These are phyloP conservation scores for Koerneria pararmatus DNA, from an alignment of 2,888 invertebrate species.

Conservation along the genomic window DNA sequence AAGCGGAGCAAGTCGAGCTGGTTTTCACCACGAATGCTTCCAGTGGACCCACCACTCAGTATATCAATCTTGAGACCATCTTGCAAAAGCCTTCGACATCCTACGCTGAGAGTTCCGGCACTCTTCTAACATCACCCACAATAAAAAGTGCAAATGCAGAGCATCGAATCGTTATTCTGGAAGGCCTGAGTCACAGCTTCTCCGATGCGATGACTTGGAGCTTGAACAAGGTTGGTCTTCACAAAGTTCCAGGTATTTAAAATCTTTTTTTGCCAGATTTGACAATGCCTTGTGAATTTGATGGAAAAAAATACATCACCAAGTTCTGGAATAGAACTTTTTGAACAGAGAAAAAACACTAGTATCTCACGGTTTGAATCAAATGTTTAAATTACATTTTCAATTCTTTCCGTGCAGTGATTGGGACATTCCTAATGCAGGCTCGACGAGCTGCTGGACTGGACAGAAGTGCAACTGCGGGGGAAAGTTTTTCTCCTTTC, in stretches of 20 bases:
- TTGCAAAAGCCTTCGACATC: slow-evolving; percentile 27
- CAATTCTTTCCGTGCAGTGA: no score
- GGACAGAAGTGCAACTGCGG: no score
- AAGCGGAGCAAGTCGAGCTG: slow-evolving; percentile 26
- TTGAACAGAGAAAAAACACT: no score
- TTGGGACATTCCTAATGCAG: no score
- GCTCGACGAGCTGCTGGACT: no score
- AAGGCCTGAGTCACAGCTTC: slow-evolving; percentile 44
- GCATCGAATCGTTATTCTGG: slow-evolving; percentile 43
- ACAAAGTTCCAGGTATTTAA: slow-evolving; percentile 10
- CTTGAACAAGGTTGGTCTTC: slow-evolving; percentile 35
- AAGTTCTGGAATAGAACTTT: no score
- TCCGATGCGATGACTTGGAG: slow-evolving; percentile 49
- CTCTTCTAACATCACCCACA: background rate
- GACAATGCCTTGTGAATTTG: no score
- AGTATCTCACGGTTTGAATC: no score
- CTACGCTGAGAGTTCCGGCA: slow-evolving; percentile 9
- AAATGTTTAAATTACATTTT: no score
- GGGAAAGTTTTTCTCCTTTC: no score
- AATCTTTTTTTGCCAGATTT: background rate
- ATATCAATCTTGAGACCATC: slow-evolving; percentile 45
- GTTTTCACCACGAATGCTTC: slow-evolving; percentile 16
- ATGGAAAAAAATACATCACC: no score
- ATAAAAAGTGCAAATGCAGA: slow-evolving; percentile 35
- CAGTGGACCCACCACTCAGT: slow-evolving; percentile 26